Conservation (phyloP, 2,797 vertebrate genomes). For the Brachyrhaphis roseni region DNA sequence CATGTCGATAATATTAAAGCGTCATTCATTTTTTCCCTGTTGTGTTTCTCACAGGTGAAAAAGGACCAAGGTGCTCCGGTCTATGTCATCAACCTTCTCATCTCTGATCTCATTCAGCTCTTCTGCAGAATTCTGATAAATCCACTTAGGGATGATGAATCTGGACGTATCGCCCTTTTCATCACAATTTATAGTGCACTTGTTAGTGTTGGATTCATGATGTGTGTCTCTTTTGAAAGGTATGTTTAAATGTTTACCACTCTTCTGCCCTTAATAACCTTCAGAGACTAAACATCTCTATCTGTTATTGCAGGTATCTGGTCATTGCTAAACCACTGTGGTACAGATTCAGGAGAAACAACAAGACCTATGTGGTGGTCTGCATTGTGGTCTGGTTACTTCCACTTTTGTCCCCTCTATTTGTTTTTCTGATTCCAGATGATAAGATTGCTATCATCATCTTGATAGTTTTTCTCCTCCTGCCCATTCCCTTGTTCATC, state of each 20-base stretch:
- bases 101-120: slow-evolving; percentile 7
- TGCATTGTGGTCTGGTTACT: slow-evolving; percentile 9
- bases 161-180: no score
- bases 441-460: fast-evolving
- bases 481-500: fast-evolving
- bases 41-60: not conserved
- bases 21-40: not conserved
- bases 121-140: no score
- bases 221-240: not conserved
- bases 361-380: not conserved
- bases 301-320: slow-evolving; percentile 27
- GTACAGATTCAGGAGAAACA: not conserved
- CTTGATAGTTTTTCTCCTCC: fast-evolving
- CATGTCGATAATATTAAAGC: not conserved
- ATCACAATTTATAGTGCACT: not conserved
- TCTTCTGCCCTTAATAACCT: not conserved
- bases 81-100: slow-evolving; percentile 5
- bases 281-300: not conserved
- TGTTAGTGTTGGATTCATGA: slow-evolving; percentile 4
- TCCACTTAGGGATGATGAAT: fast-evolving
- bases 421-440: not conserved
- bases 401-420: fast-evolving
- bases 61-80: not conserved
- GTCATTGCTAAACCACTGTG: slow-evolving; percentile 14
- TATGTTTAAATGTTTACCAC: not conserved